Evolutionary conservation across 2,113 vertebrate species (phyloP).

Genomic region (Apodemus sylvaticus): DNA sequence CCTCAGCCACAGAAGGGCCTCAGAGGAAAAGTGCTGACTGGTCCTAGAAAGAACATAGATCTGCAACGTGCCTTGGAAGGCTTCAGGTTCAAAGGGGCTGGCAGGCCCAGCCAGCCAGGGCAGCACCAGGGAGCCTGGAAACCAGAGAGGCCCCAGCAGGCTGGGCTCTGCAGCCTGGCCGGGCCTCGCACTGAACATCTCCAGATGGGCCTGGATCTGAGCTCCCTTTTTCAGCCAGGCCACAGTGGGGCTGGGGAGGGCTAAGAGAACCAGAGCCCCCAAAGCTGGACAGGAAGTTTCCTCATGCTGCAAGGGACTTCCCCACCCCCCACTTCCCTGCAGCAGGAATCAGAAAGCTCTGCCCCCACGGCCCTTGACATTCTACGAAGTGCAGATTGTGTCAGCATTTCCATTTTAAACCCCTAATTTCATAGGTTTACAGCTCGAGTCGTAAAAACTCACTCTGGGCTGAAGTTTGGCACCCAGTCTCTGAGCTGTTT

Average conservation of each 20-base stretch:
- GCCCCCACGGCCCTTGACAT: constrained; percentile 61
- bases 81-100: background rate
- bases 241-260: background rate
- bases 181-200: constrained; percentile 21
- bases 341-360: background rate
- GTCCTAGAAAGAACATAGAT: background rate
- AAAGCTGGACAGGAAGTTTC: constrained; percentile 44
- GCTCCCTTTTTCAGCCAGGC: constrained; percentile 27
- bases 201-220: constrained; percentile 7
- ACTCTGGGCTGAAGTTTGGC: constrained; percentile 84
- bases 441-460: constrained; percentile 85
- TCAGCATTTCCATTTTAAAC: constrained; percentile 88
- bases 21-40: background rate
- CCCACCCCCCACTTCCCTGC: background rate
- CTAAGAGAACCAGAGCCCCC: constrained; percentile 26
- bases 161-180: background rate
- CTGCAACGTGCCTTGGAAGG: background rate
- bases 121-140: background rate
- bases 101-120: background rate
- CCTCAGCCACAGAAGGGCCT: background rate
- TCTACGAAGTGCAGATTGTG: constrained; percentile 81
- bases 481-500: constrained; percentile 74
- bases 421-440: constrained; percentile 86
- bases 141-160: background rate
- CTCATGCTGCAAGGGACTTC: background rate